Evolutionary conservation across 2,888 invertebrate species (phyloP).

Genomic region (Noctua janthe): DNA sequence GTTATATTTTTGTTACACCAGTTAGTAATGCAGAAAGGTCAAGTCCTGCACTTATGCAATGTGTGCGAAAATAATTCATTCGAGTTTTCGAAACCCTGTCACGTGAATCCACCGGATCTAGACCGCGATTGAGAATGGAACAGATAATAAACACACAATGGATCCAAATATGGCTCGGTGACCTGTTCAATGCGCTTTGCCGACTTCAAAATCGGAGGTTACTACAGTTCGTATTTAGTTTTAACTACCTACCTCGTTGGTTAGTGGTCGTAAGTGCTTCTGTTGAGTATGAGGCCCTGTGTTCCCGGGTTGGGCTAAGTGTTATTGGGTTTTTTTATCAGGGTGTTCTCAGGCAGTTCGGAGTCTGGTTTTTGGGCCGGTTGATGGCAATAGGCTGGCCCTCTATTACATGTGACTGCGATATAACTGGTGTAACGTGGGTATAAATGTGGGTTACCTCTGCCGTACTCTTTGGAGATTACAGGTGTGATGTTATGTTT

Average conservation of each 20-base stretch:
- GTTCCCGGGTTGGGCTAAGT: background rate
- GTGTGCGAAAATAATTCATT: slow-evolving; percentile 27
- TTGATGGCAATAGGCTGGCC: background rate
- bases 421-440: background rate
- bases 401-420: background rate
- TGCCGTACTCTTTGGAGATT: fast-evolving
- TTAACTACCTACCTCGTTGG: background rate
- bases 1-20: slow-evolving; percentile 8
- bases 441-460: background rate
- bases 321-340: background rate
- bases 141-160: slow-evolving; percentile 56
- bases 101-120: slow-evolving; percentile 19
- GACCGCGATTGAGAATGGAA: slow-evolving; percentile 29
- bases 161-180: slow-evolving; percentile 37
- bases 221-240: slow-evolving; percentile 29
- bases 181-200: slow-evolving; percentile 23
- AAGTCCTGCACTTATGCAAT: slow-evolving; percentile 22
- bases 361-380: background rate
- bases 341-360: background rate
- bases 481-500: background rate
- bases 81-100: slow-evolving; percentile 2
- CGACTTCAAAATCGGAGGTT: slow-evolving; percentile 30
- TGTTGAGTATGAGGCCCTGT: background rate
- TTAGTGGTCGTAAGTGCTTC: background rate
- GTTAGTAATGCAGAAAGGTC: slow-evolving; percentile 14